Base-by-base conservation (phyloP, 2,797 vertebrate species). In the Acanthopagrus latus region DNA sequence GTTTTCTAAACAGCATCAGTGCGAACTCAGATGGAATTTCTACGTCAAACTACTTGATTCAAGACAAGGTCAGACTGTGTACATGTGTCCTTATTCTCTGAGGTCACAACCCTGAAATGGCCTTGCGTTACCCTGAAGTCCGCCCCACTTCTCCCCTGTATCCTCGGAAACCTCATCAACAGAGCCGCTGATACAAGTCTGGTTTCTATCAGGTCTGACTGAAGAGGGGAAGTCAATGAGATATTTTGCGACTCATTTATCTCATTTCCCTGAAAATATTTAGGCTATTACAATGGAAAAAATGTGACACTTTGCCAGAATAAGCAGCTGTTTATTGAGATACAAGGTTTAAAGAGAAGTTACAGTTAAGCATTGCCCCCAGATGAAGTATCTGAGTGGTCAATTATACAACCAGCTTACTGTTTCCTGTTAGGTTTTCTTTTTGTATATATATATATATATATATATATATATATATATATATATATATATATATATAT, bases 151-250 rank as follows among this genome's bases (percentile, higher is more conserved):
- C 44, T 64, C 66, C 56, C 50, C 71, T 63, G 77, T 66, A 18
- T 80, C 60, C 88, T 56, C 18, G 9, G 90, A 81, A 85, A 91
- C 85, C 65, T 55, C 82, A 84, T 88, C 86, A 91, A 93, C 89
- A 93, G 23, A 64, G 71, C 55, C 1, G 27, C 71, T 16, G 57
- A 85, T 23, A 82, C 55, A 20, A 60, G 71, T 64, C 87, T 92
- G 87, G 81, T 72, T 79, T 82, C 11, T 83, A 44, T 92, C 87
- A 88, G 70, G 59, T 57, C 20, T 64, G 64, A 81, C 55, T 75
- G 71, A 14, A 77, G 63, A 78, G 66, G 57, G 29, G 44, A 51
- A 60, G 27, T 50, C 47, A 56, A 68, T 62, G n/a, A 76, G 59
- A 84, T 78, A 72, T 71, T 73, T 82, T 43, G 13, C 25, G 56